phyloP scores from a whole-genome alignment of 2,797 vertebrate species.

The Chaenodraco wilsoni region DNA sequence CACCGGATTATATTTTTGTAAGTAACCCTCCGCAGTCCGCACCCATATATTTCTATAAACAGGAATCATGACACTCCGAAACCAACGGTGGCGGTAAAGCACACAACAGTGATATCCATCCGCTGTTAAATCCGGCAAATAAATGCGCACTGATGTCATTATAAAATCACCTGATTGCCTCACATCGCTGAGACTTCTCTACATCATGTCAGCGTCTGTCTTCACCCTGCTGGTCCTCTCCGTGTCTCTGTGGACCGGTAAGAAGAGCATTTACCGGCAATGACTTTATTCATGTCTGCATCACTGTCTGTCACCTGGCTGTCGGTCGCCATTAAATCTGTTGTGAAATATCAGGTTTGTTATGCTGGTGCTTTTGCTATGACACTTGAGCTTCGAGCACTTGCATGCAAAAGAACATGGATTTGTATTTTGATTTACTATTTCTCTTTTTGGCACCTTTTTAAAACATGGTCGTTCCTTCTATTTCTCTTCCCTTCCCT shows the following conservation, averaged over 20 bases:
- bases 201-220: conserved; percentile 45
- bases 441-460: too few relatives aligned
- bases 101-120: too few relatives aligned
- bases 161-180: background rate
- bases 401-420: background rate
- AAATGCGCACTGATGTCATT: conserved; percentile 3
- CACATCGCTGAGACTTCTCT: background rate
- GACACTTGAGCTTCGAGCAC: background rate
- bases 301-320: conserved; percentile 21
- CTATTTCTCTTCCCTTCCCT: background rate
- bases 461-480: background rate
- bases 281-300: background rate
- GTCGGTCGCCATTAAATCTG: conserved; percentile 9
- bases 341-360: background rate
- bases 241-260: conserved; percentile 61
- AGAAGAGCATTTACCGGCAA: conserved; percentile 11
- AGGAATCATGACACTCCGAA: background rate
- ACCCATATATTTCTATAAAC: too few relatives aligned
- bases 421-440: background rate
- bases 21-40: too few relatives aligned
- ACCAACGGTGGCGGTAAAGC: background rate
- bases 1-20: too few relatives aligned
- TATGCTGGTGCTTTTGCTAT: too few relatives aligned
- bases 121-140: background rate
- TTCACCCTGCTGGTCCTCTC: conserved; percentile 41